Conservation (phyloP, 2,113 vertebrate genomes). For the Pyrgilauda ruficollis region DNA sequence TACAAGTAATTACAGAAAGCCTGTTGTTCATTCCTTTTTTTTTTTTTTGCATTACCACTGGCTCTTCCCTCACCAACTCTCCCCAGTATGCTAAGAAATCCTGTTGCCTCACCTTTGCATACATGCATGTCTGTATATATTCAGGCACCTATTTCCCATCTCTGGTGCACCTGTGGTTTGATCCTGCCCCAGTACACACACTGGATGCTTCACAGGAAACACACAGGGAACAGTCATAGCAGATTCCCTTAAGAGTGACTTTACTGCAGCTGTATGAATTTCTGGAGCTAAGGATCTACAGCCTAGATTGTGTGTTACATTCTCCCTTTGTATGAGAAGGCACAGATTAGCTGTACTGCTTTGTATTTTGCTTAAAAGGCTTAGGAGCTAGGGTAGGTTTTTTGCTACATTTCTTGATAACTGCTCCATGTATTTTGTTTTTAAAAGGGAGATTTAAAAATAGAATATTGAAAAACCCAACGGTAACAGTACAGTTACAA, state of each 20-base stretch:
- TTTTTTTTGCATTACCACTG: background rate
- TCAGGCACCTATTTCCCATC: background rate
- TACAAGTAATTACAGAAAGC: background rate
- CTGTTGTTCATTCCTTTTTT: background rate
- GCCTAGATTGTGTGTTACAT: background rate
- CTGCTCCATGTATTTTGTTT: background rate
- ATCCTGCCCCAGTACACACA: background rate
- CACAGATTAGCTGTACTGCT: background rate
- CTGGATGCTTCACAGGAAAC: background rate
- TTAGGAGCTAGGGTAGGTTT: background rate
- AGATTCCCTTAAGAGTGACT: background rate
- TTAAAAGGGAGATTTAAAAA: background rate
- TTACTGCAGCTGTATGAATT: background rate
- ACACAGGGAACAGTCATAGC: background rate
- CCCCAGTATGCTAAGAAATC: background rate
- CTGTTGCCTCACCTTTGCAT: background rate
- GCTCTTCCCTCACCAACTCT: background rate
- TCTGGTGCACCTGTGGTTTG: background rate
- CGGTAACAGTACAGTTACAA: background rate
- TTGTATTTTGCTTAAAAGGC: background rate
- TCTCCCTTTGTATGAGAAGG: background rate
- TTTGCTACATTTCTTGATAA: background rate
- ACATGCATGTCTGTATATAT: background rate
- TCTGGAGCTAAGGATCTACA: background rate
- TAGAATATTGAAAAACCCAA: background rate